These are phyloP conservation scores for Gouania willdenowi DNA, from an alignment of 2,797 vertebrate species.

Conservation along the genomic window DNA sequence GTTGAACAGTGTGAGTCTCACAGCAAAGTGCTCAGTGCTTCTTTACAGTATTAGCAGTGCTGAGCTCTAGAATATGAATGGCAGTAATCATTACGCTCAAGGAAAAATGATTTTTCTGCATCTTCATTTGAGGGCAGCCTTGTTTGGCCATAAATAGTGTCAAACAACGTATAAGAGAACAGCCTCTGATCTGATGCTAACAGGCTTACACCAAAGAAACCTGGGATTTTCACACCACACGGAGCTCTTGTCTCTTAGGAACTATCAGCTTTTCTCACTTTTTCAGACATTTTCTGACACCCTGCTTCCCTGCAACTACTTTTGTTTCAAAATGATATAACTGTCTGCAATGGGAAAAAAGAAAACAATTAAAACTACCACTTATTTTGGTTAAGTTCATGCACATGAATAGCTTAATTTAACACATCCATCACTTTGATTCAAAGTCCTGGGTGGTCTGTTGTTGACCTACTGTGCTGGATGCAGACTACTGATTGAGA, in stretches of 20 bases:
- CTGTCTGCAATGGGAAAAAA: too few species aligned
- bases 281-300: too few species aligned
- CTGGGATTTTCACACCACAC: not conserved
- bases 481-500: conserved; percentile 42
- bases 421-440: conserved; percentile 29
- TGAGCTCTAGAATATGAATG: conserved; percentile 21
- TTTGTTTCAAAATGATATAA: too few species aligned
- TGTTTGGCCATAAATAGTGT: conserved; percentile 32
- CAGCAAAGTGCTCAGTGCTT: not conserved
- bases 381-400: not conserved
- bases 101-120: conserved; percentile 21
- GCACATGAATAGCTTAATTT: conserved; percentile 18
- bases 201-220: conserved; percentile 1
- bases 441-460: conserved; percentile 14
- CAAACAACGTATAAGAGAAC: not conserved
- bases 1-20: conserved; percentile 10
- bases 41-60: conserved; percentile 31
- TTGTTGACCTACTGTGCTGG: conserved; percentile 37
- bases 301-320: too few species aligned
- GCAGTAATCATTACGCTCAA: conserved; percentile 24
- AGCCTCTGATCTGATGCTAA: conserved; percentile 11
- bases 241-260: too few species aligned
- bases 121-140: conserved; percentile 9
- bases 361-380: not conserved
- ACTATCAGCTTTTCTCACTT: too few species aligned